Base-by-base conservation (phyloP, 2,113 vertebrate genomes). In the Eurystomus gularis region DNA sequence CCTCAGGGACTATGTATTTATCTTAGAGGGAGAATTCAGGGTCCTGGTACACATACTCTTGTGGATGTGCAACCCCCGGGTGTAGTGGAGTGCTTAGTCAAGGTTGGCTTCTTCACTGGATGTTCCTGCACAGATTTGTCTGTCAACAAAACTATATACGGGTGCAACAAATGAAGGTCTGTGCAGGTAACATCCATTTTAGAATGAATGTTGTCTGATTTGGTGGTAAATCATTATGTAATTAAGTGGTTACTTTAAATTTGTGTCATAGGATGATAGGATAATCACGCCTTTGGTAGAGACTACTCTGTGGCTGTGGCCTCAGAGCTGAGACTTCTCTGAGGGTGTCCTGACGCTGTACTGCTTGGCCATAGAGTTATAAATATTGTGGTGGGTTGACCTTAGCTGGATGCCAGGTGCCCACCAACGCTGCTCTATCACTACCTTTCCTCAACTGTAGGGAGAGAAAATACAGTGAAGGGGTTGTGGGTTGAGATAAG, bases 1-100 rank as follows among this genome's bases (percentile, higher is more conserved):
- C 6, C n/a, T 66, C 40, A 62, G 55, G 25, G 31, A 18, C 24
- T 65, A 2, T 25, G 11, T 58, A n/a, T 81, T 81, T 57, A 57
- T 62, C 21, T 66, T 48, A 11, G 40, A 82, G 42, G 25, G 15
- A 54, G 29, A 52, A 42, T 46, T 72, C 26, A 37, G 24, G 31
- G 13, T 69, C 35, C 9, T 9, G 11, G 33, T 49, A 20, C 28
- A 6, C 7, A 21, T 33, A 55, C 26, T 49, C 4, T 2, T 24
- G 25, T 25, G n/a, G 28, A 33, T 0, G 1, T 31, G 62, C 26
- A 71, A 2, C 6, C 20, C 23, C 6, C 3, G 3, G 9, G 24
- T 18, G 12, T n/a, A 35, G 17, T 8, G 24, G 20, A 51, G 18
- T 35, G 26, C 51, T 94, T 58, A 23, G 68, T 21, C 44, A 39